These are phyloP conservation scores for Plutomurus gul DNA, from an alignment of 1,140 invertebrate species.

Conservation along the genomic window DNA sequence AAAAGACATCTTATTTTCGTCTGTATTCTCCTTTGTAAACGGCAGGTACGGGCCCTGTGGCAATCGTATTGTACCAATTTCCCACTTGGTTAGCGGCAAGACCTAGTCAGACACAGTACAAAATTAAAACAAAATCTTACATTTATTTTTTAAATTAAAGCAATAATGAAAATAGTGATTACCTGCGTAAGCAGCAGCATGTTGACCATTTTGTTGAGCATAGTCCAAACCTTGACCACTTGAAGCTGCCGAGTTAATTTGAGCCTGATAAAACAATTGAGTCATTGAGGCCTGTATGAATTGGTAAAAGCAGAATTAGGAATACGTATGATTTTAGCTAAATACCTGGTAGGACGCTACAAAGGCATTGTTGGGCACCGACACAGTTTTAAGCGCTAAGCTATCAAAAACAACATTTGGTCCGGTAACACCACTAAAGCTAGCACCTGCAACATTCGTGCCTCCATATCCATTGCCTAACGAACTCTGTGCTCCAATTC, in stretches of 20 bases:
- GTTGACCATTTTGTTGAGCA: constrained; percentile 43
- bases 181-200: constrained; percentile 32
- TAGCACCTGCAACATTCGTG: constrained; percentile 39
- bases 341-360: constrained; percentile 43
- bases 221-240: constrained; percentile 34
- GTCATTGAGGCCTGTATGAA: too few relatives aligned
- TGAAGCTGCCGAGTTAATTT: constrained; percentile 40
- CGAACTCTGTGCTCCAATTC: constrained; percentile 41
- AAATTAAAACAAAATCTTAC: background rate
- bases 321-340: too few relatives aligned
- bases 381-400: constrained; percentile 43
- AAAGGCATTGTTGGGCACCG: constrained; percentile 45
- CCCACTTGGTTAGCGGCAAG: constrained; percentile 46
- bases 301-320: background rate
- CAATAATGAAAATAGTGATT: too few relatives aligned
- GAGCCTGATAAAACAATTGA: constrained; percentile 33
- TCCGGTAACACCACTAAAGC: constrained; percentile 34
- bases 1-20: background rate
- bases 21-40: constrained; percentile 48
- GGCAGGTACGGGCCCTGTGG: constrained; percentile 37
- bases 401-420: constrained; percentile 42
- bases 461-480: constrained; percentile 43
- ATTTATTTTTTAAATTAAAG: too few relatives aligned
- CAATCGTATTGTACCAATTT: constrained; percentile 47
- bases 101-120: too few relatives aligned